phyloP scores from a whole-genome alignment of 35 echinoderm and acorn worm species.

The Hemicentrotus pulcherrimus region DNA sequence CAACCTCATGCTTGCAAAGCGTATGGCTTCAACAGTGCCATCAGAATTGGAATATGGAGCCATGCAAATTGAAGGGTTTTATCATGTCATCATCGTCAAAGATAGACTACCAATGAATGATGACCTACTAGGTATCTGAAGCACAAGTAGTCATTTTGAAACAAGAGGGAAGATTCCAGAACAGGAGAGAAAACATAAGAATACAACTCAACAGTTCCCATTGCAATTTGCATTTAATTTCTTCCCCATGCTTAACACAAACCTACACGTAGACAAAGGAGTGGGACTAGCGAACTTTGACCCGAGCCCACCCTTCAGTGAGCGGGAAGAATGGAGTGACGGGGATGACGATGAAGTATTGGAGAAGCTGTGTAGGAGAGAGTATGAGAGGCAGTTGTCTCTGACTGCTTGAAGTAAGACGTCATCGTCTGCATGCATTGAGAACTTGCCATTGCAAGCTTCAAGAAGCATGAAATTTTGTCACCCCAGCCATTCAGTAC shows the following conservation, averaged over 20 bases:
- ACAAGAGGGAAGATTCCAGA: not conserved
- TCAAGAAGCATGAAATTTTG: not conserved
- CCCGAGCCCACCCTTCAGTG: constrained; percentile 57
- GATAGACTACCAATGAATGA: too few relatives aligned
- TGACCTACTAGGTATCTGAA: not conserved
- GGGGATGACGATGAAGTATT: constrained; percentile 45
- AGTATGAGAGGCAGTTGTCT: constrained; percentile 64
- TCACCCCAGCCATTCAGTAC: not conserved
- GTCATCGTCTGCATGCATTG: not conserved
- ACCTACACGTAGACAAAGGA: constrained; percentile 27
- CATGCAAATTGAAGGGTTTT: too few relatives aligned
- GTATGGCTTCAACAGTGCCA: too few relatives aligned
- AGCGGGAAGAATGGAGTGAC: constrained; percentile 54
- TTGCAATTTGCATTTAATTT: constrained; percentile 43
- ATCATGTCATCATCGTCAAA: too few relatives aligned
- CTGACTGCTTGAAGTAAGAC: constrained; percentile 50
- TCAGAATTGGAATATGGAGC: too few relatives aligned
- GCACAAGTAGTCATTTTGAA: not conserved
- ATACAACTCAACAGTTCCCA: not conserved
- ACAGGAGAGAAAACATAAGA: not conserved
- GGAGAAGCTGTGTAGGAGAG: not conserved
- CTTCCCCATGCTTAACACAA: constrained; percentile 46
- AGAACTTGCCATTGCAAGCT: not conserved
- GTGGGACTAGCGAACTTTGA: constrained; percentile 58
- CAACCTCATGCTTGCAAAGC: too few relatives aligned